These are phyloP conservation scores for Drosophila cardini DNA, from an alignment of 1,140 invertebrate genomes.

Conservation along the genomic window DNA sequence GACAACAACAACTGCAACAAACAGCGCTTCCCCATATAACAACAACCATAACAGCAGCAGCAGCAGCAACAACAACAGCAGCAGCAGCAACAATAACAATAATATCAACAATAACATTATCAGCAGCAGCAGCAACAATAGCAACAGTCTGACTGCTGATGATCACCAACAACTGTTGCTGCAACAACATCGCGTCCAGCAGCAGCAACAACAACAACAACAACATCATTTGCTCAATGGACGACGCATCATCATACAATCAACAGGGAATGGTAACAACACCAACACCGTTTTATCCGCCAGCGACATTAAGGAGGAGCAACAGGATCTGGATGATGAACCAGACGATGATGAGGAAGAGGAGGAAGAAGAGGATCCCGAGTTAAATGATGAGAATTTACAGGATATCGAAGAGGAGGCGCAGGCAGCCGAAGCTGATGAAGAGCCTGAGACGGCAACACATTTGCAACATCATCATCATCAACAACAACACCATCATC, in stretches of 20 bases:
- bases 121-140: conserved; percentile 46
- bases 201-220: conserved; percentile 65
- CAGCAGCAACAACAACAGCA: conserved; percentile 46
- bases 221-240: conserved; percentile 75
- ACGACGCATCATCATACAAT: conserved; percentile 78
- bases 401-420: conserved; percentile 82
- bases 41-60: conserved; percentile 47
- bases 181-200: conserved; percentile 38
- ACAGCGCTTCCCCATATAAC: conserved; percentile 62
- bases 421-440: conserved; percentile 78
- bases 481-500: conserved; percentile 13
- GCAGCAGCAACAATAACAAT: conserved; percentile 45
- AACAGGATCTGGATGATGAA: conserved; percentile 55
- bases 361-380: conserved; percentile 77
- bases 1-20: conserved; percentile 32
- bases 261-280: conserved; percentile 47
- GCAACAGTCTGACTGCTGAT: conserved; percentile 35
- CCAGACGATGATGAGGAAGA: conserved; percentile 37
- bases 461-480: conserved; percentile 40
- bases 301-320: conserved; percentile 69
- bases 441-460: conserved; percentile 65
- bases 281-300: conserved; percentile 40
- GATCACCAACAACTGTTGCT: conserved; percentile 38
- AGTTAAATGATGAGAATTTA: conserved; percentile 79
- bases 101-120: conserved; percentile 48